These are phyloP conservation scores for Bovichtus diacanthus DNA, from an alignment of 2,797 vertebrate genomes.

Conservation along the genomic window DNA sequence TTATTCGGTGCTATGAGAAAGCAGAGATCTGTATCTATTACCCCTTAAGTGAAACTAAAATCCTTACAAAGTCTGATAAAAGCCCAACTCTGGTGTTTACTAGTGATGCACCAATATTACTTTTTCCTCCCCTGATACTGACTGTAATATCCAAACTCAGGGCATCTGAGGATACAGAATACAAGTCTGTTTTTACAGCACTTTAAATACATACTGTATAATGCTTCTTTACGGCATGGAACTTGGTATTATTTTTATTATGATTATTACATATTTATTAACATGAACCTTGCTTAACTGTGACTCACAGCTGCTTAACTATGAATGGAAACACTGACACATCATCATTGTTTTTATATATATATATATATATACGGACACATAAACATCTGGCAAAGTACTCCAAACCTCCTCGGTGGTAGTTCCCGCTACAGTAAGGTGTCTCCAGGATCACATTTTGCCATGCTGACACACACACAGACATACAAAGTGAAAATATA, in stretches of 20 bases:
- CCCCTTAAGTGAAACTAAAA: conserved; percentile 34
- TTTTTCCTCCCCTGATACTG: not conserved
- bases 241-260: no score
- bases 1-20: conserved; percentile 16
- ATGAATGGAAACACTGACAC: no score
- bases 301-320: no score
- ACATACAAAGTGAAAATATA: not conserved
- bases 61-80: not conserved
- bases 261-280: no score
- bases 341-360: no score
- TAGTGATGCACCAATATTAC: not conserved
- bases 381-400: no score
- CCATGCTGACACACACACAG: not conserved
- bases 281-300: no score
- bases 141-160: not conserved
- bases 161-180: not conserved
- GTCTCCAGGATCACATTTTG: no score
- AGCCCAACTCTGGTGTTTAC: conserved; percentile 9
- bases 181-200: not conserved
- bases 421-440: no score
- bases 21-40: conserved; percentile 24
- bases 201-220: not conserved
- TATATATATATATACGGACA: no score
- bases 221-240: not conserved
- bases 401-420: no score